Evolutionary conservation across 2,113 vertebrate genomes (phyloP), one percentile per base, ranked within the genome.

Genomic region (Myiozetetes cayanensis): DNA sequence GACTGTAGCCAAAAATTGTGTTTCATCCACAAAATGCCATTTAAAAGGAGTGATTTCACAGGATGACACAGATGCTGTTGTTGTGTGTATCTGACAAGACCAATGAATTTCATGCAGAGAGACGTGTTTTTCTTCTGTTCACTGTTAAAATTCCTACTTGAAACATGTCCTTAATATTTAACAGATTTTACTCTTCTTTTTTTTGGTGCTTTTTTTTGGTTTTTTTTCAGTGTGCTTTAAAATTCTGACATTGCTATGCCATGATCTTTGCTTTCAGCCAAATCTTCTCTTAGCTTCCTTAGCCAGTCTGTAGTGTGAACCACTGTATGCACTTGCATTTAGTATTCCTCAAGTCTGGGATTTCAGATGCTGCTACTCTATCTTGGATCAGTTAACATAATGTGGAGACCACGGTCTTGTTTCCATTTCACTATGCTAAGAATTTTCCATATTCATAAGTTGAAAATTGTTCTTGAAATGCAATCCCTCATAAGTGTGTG

Each of bases 1-100:
- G 33, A 39, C 46, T 58, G n/a, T 31, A 92, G 88, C 94, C 91
- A 95, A 91, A 92, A 95, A 90, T 31, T 79, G 23, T 83, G 50
- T 95, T 95, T 95, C 80, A 92, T 95, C 86, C 86, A 37, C 77
- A 85, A 86, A 93, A 80, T 91, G 84, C 71, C 85, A 92, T 96
- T 94, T 95, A 90, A 77, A 90, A 85, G 43, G 79, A 87, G 66
- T 90, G 85, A 93, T 93, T 94, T 96, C 91, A 92, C 71, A 94
- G 91, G 63, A 87, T 96, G 81, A 82, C 83, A 83, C 92, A 97
- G 93, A 95, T 97, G 95, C 85, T 90, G 83, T 79, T 94, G 55
- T 76, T 93, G 33, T 58, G 37, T 86, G 30, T 76, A 65, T 96
- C 92, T 93, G 89, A 96, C 71, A 93, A 85, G 39, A 91, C 85